These are phyloP conservation scores for Trichonephila inaurata DNA, from an alignment of 1,140 invertebrate species.

Conservation along the genomic window DNA sequence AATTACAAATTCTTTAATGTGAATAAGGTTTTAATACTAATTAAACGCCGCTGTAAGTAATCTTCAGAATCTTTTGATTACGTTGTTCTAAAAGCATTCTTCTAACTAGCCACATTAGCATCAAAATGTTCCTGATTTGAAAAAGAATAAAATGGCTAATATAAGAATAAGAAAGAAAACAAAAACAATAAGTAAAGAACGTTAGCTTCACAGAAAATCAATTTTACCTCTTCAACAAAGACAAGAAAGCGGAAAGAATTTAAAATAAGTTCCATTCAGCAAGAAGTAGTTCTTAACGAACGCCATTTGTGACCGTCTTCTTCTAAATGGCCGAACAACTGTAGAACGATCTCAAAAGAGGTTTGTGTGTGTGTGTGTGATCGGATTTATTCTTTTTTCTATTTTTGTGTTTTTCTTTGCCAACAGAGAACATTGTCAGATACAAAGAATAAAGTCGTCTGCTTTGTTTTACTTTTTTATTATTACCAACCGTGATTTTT, in stretches of 20 bases:
- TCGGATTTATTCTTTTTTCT: slow-evolving; percentile 12
- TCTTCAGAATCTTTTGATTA: not conserved
- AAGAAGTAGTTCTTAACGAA: slow-evolving; percentile 27
- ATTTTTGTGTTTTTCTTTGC: not conserved
- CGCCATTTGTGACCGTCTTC: not conserved
- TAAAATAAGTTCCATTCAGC: slow-evolving; percentile 19
- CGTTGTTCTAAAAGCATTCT: not conserved
- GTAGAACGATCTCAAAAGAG: not conserved
- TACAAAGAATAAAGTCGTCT: slow-evolving; percentile 22
- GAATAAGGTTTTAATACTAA: not conserved
- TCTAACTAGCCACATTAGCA: not conserved
- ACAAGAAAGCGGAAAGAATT: not conserved
- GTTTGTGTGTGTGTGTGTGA: no score
- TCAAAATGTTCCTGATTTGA: not conserved
- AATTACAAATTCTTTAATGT: not conserved
- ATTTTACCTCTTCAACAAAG: not conserved
- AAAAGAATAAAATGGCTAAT: not conserved
- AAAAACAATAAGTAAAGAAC: not conserved
- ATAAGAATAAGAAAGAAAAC: not conserved
- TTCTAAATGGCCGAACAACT: slow-evolving; percentile 16
- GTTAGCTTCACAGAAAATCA: not conserved
- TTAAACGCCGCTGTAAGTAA: not conserved
- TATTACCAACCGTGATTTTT: slow-evolving; percentile 25
- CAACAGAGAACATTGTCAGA: slow-evolving; percentile 51
- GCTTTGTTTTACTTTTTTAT: not conserved